Percentiles rank a stretch among this genome's conserved stretches.
Evolutionary conservation across 2,797 vertebrate species (phyloP).

Genomic region (Gambelia wislizenii): DNA sequence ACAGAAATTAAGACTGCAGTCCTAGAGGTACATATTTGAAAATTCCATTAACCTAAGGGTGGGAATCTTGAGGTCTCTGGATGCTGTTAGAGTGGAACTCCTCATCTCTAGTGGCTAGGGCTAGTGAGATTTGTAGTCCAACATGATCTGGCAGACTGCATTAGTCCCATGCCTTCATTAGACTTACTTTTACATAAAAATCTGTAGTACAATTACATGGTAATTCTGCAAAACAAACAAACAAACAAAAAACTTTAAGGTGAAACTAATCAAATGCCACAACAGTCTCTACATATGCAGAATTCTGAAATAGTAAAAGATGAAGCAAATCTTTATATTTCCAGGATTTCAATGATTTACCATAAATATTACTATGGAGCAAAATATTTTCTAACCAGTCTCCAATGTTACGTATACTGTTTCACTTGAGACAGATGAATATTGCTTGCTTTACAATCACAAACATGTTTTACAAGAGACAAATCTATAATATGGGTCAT

Average conservation of each 20-base stretch:
- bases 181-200: neutral
- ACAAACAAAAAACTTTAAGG: too few relatives aligned
- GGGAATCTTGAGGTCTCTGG: too few relatives aligned
- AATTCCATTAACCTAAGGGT: too few relatives aligned
- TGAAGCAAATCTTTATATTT: slow-evolving; percentile 32
- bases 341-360: slow-evolving; percentile 53
- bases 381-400: slow-evolving; percentile 28
- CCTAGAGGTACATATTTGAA: neutral
- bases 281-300: slow-evolving; percentile 27
- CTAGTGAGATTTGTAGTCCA: too few relatives aligned
- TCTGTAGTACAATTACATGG: neutral
- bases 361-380: too few relatives aligned
- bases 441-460: slow-evolving; percentile 42
- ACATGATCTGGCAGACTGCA: too few relatives aligned
- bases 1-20: neutral
- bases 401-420: slow-evolving; percentile 25
- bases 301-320: slow-evolving; percentile 11
- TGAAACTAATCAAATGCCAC: neutral
- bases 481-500: slow-evolving; percentile 55
- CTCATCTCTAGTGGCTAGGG: too few relatives aligned
- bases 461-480: slow-evolving; percentile 57
- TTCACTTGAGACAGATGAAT: slow-evolving; percentile 36
- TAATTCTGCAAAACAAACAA: neutral
- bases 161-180: neutral
- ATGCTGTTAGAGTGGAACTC: too few relatives aligned